Conservation (phyloP, 2,888 invertebrate genomes). For the Mythimna albipuncta region DNA sequence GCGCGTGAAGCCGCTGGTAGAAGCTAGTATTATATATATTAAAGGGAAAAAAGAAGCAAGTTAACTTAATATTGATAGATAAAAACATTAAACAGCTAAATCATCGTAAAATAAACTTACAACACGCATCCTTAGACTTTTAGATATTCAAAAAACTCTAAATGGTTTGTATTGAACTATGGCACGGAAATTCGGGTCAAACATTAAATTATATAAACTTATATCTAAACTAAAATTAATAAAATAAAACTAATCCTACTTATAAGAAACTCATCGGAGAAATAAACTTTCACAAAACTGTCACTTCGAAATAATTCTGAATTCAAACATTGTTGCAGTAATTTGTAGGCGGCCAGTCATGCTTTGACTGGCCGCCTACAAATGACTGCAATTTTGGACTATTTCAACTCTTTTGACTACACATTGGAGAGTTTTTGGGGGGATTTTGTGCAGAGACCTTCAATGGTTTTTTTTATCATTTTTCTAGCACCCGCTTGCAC, state of each 20-base stretch:
- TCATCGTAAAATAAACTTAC: constrained; percentile 58
- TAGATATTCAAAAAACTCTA: constrained; percentile 27
- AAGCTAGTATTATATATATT: too few relatives aligned
- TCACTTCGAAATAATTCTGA: constrained; percentile 38
- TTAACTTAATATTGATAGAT: too few relatives aligned
- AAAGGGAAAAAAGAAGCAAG: too few relatives aligned
- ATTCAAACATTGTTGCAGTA: constrained; percentile 24
- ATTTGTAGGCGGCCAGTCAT: constrained; percentile 19
- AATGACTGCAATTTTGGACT: too few relatives aligned
- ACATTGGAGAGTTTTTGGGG: too few relatives aligned
- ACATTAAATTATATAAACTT: constrained; percentile 40
- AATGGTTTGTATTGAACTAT: constrained; percentile 26
- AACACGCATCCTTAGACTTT: constrained; percentile 65
- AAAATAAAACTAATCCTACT: constrained; percentile 54
- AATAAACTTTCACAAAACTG: constrained; percentile 29
- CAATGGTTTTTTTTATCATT: too few relatives aligned
- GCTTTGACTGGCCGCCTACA: too few relatives aligned
- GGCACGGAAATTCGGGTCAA: not conserved
- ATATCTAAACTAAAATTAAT: constrained; percentile 59
- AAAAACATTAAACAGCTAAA: not conserved
- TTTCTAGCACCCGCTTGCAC: too few relatives aligned
- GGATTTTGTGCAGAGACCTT: too few relatives aligned
- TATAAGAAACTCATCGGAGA: constrained; percentile 44
- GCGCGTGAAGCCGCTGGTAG: too few relatives aligned
- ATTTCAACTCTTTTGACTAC: too few relatives aligned